phyloP scores from a whole-genome alignment of 2,113 vertebrate genomes.

The Gyps fulvus region DNA sequence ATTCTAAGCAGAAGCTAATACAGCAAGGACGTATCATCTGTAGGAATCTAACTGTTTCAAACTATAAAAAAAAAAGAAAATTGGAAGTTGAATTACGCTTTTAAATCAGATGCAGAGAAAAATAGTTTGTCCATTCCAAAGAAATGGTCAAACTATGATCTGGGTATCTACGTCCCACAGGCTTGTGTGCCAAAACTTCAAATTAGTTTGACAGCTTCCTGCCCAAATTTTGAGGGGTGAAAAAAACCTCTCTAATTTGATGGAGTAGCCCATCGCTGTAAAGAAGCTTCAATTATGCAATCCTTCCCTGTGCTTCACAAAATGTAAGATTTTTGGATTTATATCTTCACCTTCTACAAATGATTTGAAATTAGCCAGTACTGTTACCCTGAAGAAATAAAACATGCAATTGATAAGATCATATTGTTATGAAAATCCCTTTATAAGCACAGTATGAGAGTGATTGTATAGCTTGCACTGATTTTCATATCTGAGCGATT shows the following conservation, averaged over 20 bases:
- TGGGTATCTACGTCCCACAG: background rate
- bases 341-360: background rate
- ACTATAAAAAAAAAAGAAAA: background rate
- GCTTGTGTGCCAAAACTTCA: background rate
- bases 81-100: background rate
- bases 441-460: background rate
- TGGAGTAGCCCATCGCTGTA: background rate
- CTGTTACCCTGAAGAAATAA: background rate
- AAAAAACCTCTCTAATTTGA: background rate
- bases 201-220: background rate
- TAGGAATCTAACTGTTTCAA: background rate
- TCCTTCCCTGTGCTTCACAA: background rate
- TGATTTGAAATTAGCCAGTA: background rate
- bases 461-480: background rate
- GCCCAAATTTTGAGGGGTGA: background rate
- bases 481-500: constrained; percentile 43
- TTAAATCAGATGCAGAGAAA: background rate
- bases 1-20: background rate
- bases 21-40: background rate
- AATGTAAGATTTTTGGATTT: background rate
- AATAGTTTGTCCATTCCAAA: background rate
- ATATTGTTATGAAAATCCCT: background rate
- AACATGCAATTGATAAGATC: background rate
- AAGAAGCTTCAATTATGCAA: background rate
- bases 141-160: background rate